These are phyloP conservation scores for Ennomos fuscantarius DNA, from an alignment of 2,888 invertebrate species.

Conservation along the genomic window DNA sequence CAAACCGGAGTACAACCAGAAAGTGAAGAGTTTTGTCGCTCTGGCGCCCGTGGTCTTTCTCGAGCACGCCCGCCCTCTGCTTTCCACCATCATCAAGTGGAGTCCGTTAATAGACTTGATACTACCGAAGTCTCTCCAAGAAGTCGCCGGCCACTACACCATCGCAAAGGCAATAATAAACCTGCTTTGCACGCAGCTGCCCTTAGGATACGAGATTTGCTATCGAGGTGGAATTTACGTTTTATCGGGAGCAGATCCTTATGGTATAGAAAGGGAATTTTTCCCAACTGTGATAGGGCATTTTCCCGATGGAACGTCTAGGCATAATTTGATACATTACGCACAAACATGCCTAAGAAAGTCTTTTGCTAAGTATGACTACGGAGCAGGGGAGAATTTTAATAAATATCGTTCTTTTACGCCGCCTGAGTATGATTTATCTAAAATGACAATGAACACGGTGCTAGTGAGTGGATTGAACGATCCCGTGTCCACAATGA, in stretches of 20 bases:
- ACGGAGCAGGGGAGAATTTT: constrained; percentile 49
- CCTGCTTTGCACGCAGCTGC: constrained; percentile 38
- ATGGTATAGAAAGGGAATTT: constrained; percentile 50
- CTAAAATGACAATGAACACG: constrained; percentile 48
- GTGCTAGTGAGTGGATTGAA: constrained; percentile 51
- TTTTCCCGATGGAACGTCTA: constrained; percentile 55
- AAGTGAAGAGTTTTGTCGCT: constrained; percentile 64
- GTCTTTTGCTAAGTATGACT: constrained; percentile 55
- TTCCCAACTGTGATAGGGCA: constrained; percentile 43
- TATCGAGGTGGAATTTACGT: constrained; percentile 38
- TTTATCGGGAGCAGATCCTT: constrained; percentile 39
- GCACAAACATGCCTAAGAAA: constrained; percentile 46
- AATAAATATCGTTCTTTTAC: constrained; percentile 40
- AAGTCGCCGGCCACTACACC: constrained; percentile 42
- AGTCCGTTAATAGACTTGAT: constrained; percentile 37
- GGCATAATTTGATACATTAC: constrained; percentile 54
- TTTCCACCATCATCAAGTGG: constrained; percentile 26
- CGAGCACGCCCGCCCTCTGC: constrained; percentile 21
- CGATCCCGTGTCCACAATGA: constrained; percentile 50
- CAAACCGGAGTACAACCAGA: constrained; percentile 83
- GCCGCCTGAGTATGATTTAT: constrained; percentile 57
- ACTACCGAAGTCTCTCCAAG: constrained; percentile 32
- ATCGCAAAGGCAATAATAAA: constrained; percentile 37
- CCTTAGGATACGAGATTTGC: constrained; percentile 45
- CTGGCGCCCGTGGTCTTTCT: constrained; percentile 39